Conservation (phyloP, 2,888 invertebrate genomes). For the Eumacrocentrus americanus region DNA sequence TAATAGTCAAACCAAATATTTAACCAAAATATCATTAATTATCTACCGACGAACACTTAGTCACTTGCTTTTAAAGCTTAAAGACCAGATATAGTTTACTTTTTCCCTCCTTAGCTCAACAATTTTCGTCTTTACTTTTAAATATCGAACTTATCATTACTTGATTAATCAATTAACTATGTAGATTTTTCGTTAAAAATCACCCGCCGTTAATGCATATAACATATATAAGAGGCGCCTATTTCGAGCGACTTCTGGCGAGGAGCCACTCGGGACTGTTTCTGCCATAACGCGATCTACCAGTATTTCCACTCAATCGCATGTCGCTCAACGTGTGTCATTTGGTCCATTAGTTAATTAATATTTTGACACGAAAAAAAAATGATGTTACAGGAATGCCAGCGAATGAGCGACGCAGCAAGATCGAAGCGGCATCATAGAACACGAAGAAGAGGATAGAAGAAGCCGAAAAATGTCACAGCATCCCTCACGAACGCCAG, state of each 20-base stretch:
- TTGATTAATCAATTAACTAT: too few relatives aligned
- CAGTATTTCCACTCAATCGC: background rate
- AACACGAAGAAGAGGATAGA: background rate
- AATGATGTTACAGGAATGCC: constrained; percentile 33
- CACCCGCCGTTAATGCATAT: too few relatives aligned
- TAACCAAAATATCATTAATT: too few relatives aligned
- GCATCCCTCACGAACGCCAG: constrained; percentile 46
- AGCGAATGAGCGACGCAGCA: constrained; percentile 31
- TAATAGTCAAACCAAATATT: background rate
- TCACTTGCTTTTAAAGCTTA: too few relatives aligned
- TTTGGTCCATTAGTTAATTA: background rate
- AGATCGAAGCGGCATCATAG: constrained; percentile 13
- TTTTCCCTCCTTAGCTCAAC: too few relatives aligned
- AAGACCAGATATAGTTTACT: too few relatives aligned
- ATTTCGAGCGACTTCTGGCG: constrained; percentile 1
- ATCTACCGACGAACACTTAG: too few relatives aligned
- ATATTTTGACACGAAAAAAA: background rate
- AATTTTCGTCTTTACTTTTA: too few relatives aligned
- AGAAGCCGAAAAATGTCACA: constrained; percentile 51
- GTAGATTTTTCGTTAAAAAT: too few relatives aligned
- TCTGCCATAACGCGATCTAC: too few relatives aligned
- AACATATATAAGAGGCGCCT: too few relatives aligned
- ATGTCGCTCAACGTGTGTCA: background rate
- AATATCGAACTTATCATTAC: too few relatives aligned
- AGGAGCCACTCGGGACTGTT: constrained; percentile 8